Evolutionary conservation across 2,797 vertebrate genomes (phyloP), one percentile per base, ranked within the genome.

Genomic region (Botia kubotai): DNA sequence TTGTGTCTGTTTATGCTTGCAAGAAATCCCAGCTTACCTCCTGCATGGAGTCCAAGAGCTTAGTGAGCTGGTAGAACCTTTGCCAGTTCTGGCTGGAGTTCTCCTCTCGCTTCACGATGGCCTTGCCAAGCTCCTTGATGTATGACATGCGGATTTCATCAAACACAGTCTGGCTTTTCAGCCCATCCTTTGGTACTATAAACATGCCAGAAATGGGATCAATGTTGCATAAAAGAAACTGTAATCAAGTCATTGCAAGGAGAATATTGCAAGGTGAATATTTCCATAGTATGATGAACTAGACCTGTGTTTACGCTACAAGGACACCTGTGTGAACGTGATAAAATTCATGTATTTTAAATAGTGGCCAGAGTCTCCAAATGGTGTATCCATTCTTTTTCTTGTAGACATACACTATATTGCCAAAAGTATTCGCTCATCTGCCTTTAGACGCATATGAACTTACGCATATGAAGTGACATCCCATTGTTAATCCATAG

Each of bases 31-130:
- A 16, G 90, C 95, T 95, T 78, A 98, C 97, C 89, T 97, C 97
- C 90, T 99, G 97, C 98, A 98, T 98, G 89, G 96, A 96, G 93
- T 98, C 98, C 95, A 99, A 87, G 86, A 99, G 95, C 89, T 98
- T 98, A 52, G 98, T 99, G 83, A 99, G 95, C 86, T 99, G 97
- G 90, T 99, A 99, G 93, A 99, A 99, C 26, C 98, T 94, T 87
- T 98, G 97, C 98, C 98, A 99, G 94, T 98, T 98, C 93, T 99
- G 97, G 90, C 96, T 98, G 2, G 96, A 94, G 89, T 96, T 98
- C 90, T 97, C 97, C 89, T 98, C 97, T 85, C 97, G 94, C 90
- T 98, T 98, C 83, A 98, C 97, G 39, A 99, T 99, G 93, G 98
- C 97, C 93, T 98, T 98, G 63, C 97, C 97, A 88, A 99, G 93